These are phyloP conservation scores for Dioctria rufipes DNA, from an alignment of 2,888 invertebrate species.

Conservation along the genomic window DNA sequence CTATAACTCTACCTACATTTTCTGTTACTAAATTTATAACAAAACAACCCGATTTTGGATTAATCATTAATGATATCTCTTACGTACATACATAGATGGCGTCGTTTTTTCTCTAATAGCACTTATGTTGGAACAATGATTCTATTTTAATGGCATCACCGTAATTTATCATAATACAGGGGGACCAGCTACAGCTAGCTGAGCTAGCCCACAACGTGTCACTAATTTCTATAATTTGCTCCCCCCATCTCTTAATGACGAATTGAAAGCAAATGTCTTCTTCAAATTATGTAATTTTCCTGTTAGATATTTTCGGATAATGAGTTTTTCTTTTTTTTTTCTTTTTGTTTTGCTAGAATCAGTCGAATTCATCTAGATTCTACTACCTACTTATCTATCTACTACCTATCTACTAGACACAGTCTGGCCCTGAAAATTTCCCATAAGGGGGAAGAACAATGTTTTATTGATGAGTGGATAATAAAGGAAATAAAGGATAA, in stretches of 20 bases:
- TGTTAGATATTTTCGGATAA: too few relatives aligned
- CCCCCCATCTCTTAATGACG: background rate
- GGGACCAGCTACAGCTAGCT: background rate
- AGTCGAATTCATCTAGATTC: too few relatives aligned
- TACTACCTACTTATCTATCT: too few relatives aligned
- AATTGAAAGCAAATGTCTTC: background rate
- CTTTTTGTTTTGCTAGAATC: too few relatives aligned
- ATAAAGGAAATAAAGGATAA: too few relatives aligned
- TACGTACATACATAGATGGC: background rate
- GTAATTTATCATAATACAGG: background rate
- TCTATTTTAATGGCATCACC: background rate
- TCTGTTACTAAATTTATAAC: background rate
- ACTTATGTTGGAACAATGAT: background rate
- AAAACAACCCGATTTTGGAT: background rate
- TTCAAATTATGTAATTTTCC: conserved; percentile 2
- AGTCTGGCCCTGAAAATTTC: too few relatives aligned
- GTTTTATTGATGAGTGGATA: too few relatives aligned
- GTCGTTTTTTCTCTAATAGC: background rate
- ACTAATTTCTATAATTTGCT: background rate
- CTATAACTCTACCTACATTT: background rate
- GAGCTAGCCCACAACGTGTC: background rate
- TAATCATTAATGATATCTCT: background rate
- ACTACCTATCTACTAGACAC: too few relatives aligned
- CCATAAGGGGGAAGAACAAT: too few relatives aligned
- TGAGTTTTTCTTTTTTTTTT: too few relatives aligned